Evolutionary conservation across 1,140 invertebrate genomes (phyloP).

Genomic region (Brachionus paranguensis): DNA sequence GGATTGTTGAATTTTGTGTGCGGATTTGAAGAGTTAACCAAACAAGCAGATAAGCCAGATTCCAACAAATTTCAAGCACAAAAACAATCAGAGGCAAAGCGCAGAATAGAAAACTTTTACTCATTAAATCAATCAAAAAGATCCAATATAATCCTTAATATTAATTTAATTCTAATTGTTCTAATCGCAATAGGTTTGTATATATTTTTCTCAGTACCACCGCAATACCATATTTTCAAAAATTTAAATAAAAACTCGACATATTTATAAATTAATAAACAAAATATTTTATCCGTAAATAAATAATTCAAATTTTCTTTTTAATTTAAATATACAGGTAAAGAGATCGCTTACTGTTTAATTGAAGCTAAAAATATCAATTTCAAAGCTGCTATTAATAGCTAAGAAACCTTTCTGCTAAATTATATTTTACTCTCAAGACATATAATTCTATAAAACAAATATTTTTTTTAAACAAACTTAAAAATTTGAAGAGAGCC

Average conservation of each 20-base stretch:
- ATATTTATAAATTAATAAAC: not conserved
- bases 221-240: conserved; percentile 9
- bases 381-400: not conserved
- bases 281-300: not conserved
- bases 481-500: too few species aligned
- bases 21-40: not conserved
- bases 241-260: conserved; percentile 6
- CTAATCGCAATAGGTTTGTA: not conserved
- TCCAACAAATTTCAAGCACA: not conserved
- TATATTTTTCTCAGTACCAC: conserved; percentile 37
- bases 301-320: not conserved
- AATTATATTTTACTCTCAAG: not conserved
- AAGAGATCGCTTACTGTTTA: not conserved
- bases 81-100: not conserved
- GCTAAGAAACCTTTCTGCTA: not conserved
- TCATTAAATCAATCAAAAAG: conserved; percentile 28
- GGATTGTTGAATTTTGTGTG: not conserved
- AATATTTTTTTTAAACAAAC: too few species aligned
- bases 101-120: conserved; percentile 20
- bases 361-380: too few species aligned
- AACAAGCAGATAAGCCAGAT: not conserved
- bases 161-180: conserved; percentile 15
- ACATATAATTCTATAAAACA: not conserved
- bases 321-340: not conserved
- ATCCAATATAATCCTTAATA: not conserved